These are phyloP conservation scores for Embiotoca jacksoni DNA, from an alignment of 2,113 vertebrate genomes.

Conservation along the genomic window DNA sequence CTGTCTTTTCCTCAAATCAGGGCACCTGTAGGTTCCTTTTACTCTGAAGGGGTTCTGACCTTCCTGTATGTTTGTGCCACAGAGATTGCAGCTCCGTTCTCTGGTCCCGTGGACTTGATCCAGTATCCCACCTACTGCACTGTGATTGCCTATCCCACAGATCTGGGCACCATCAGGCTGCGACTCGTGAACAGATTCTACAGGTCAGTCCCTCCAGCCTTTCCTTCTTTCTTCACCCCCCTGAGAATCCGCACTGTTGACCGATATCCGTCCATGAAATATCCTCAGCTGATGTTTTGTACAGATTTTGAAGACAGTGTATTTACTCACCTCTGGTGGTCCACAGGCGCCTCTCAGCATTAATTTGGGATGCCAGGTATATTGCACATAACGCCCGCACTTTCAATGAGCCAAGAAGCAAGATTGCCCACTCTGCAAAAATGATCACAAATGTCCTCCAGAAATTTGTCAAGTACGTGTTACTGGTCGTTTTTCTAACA, in stretches of 20 bases:
- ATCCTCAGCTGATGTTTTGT: background rate
- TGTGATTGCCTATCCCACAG: conserved; percentile 94
- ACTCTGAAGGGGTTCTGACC: background rate
- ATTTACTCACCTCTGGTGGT: conserved; percentile 27
- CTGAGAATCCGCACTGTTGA: background rate
- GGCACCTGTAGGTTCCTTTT: background rate
- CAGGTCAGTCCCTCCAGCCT: conserved; percentile 84
- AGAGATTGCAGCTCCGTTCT: conserved; percentile 94
- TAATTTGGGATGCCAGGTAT: conserved; percentile 96
- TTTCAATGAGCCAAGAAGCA: conserved; percentile 97
- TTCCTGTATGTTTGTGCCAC: conserved; percentile 42
- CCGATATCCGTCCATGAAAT: background rate
- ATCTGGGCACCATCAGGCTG: conserved; percentile 93
- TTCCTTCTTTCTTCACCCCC: background rate
- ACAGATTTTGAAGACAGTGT: background rate
- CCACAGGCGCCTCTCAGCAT: conserved; percentile 91
- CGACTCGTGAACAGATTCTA: conserved; percentile 93
- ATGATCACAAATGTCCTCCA: conserved; percentile 94
- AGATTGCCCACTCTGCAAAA: conserved; percentile 94
- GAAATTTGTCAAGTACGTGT: conserved; percentile 92
- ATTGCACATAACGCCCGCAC: conserved; percentile 95
- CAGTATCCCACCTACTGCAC: conserved; percentile 96
- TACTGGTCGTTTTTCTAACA: background rate
- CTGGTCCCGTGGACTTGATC: conserved; percentile 92
- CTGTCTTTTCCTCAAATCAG: background rate